These are phyloP conservation scores for Serinus canaria DNA, from an alignment of 2,113 vertebrate genomes.

Conservation along the genomic window DNA sequence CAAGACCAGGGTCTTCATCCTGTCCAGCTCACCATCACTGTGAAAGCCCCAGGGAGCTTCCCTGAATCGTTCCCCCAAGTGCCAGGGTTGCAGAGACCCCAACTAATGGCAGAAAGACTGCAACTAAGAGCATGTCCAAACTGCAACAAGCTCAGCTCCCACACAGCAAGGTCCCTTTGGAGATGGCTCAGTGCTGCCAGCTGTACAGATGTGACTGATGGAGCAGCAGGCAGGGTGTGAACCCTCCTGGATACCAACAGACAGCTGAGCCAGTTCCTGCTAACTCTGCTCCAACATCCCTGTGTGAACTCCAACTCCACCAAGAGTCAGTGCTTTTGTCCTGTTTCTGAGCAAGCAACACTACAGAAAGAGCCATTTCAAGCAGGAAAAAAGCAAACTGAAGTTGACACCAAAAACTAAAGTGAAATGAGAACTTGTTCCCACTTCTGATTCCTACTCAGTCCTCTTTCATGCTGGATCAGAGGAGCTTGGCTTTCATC, in stretches of 20 bases:
- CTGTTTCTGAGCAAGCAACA: not conserved
- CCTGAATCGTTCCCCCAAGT: not conserved
- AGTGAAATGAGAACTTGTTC: slow-evolving; percentile 20
- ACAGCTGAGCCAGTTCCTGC: not conserved
- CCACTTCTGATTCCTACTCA: slow-evolving; percentile 30
- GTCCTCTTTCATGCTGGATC: slow-evolving; percentile 30
- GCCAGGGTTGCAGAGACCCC: not conserved
- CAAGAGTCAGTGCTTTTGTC: not conserved
- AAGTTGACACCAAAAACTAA: slow-evolving; percentile 8
- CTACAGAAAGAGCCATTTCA: not conserved
- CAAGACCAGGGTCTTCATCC: not conserved
- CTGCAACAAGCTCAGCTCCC: not conserved
- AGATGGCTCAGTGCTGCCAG: not conserved
- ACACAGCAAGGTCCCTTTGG: rapidly evolving
- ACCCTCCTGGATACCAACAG: not conserved
- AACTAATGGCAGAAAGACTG: not conserved
- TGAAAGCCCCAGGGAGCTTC: not conserved
- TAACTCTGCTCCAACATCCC: not conserved
- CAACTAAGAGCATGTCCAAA: not conserved
- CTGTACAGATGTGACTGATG: not conserved
- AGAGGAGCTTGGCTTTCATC: slow-evolving; percentile 20
- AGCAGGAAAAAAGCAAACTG: not conserved
- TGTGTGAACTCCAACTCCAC: not conserved
- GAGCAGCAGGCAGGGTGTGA: not conserved
- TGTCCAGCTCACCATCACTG: not conserved